Evolutionary conservation across 2,797 vertebrate genomes (phyloP), one percentile per base, ranked within the genome.

Genomic region (Microctenopoma lineatum): DNA sequence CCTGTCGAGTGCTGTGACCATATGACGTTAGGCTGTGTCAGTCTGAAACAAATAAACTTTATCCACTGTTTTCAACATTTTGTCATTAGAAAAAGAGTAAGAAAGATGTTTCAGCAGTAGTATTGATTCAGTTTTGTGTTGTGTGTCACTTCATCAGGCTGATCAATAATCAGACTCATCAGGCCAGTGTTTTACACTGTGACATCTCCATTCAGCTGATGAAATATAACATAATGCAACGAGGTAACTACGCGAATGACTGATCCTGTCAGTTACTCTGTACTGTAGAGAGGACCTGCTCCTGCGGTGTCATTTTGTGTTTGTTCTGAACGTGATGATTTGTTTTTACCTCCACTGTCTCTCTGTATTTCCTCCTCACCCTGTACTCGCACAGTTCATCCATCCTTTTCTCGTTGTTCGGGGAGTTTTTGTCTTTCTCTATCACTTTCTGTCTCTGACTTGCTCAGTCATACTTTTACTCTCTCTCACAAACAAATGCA

Each of bases 351-450:
- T 21, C 54, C 5, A 50, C 44, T 47, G 29, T 21, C 42, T 68
- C 39, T 46, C 29, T 5, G 4, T 32, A 59, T 21, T 63, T 10
- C 15, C 62, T 73, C 36, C 15, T 42, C 64, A 36, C 21, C 32
- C 48, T 47, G 14, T n/a, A 70, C 82, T 65, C 57, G 47, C 57
- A 29, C 59, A 56, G n/a, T 56, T 70, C 45, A n/a, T 50, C 75
- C 75, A 60, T 58, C 38, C 38, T 63, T n/a, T 53, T 50, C 60
- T 76, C 58, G 50, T 70, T 67, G 85, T 77, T 73, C 9, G 51
- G 76, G 78, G 79, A 62, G 53, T 78, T 65, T 75, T 42, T 59
- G 52, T 66, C 41, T 59, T 62, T 61, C 61, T 71, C 71, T 83
- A 75, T 81, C 64, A 75, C 64, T 71, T 16, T 0, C 54, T 56